Conservation (phyloP, 2,113 vertebrate species). For the Pycnonotus jocosus region DNA sequence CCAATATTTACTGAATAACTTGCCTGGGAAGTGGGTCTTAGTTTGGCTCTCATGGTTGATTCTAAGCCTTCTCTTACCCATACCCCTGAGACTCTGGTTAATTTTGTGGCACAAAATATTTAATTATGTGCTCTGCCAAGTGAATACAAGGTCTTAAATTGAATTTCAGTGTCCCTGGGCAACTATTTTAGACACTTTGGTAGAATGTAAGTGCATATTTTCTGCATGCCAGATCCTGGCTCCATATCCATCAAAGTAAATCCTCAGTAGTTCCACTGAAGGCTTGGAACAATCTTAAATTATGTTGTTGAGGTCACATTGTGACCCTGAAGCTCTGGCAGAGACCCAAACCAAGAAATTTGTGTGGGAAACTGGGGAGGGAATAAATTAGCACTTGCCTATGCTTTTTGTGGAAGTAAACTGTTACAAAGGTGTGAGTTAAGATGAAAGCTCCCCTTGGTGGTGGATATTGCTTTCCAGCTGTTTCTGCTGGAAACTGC, state of each 20-base stretch:
- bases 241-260: conserved; percentile 14
- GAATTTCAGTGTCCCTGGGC: conserved; percentile 29
- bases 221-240: background rate
- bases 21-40: conserved; percentile 18
- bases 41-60: conserved; percentile 16
- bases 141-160: conserved; percentile 27
- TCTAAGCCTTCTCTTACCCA: background rate
- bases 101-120: conserved; percentile 41
- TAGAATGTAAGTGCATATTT: background rate
- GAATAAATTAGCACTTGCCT: background rate
- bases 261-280: background rate
- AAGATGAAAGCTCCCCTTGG: background rate
- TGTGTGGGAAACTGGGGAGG: conserved; percentile 19
- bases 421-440: conserved; percentile 23
- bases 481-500: background rate
- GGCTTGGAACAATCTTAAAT: background rate
- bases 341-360: conserved; percentile 1
- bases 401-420: background rate
- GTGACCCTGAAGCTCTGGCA: conserved; percentile 48
- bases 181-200: conserved; percentile 19
- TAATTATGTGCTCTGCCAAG: conserved; percentile 29
- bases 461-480: conserved; percentile 2
- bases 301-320: conserved; percentile 23
- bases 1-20: background rate
- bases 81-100: conserved; percentile 10